Conservation (phyloP, 1,140 invertebrate genomes). For the Odontomachus brunneus region DNA sequence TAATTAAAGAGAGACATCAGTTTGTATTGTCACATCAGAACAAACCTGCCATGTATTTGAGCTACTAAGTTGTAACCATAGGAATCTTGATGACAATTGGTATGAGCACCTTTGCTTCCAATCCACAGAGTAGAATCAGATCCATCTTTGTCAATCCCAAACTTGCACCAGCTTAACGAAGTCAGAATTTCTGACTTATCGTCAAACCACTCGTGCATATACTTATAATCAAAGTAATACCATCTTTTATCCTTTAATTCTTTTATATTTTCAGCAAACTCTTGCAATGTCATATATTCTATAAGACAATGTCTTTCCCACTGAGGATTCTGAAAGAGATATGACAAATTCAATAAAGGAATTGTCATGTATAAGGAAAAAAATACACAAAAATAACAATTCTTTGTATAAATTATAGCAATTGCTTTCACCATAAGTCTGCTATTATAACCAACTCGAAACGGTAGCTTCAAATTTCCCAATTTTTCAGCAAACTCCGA, state of each 20-base stretch:
- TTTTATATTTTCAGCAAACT: constrained; percentile 87
- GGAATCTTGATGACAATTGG: constrained; percentile 97
- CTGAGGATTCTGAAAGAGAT: constrained; percentile 87
- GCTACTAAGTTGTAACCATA: constrained; percentile 97
- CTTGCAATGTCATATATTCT: constrained; percentile 86
- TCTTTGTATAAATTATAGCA: constrained; percentile 44
- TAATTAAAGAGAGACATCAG: constrained; percentile 14
- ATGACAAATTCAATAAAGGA: background rate
- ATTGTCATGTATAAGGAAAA: background rate
- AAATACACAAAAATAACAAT: background rate
- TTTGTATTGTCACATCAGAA: background rate
- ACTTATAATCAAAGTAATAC: constrained; percentile 95
- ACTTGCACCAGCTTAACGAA: constrained; percentile 90
- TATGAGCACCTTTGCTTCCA: constrained; percentile 94
- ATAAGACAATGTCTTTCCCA: constrained; percentile 90
- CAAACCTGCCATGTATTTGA: constrained; percentile 93
- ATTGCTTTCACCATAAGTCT: constrained; percentile 78
- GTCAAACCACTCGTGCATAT: constrained; percentile 90
- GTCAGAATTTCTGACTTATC: constrained; percentile 87
- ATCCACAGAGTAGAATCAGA: constrained; percentile 95
- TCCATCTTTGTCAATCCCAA: constrained; percentile 90
- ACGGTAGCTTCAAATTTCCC: constrained; percentile 81
- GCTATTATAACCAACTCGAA: constrained; percentile 83
- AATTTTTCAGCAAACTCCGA: constrained; percentile 81
- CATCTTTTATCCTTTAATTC: constrained; percentile 85